Percentiles rank a stretch among this genome's conserved stretches.
Evolutionary conservation across 2,113 vertebrate species (phyloP).

Genomic region (Tenebrosternarchus preto): DNA sequence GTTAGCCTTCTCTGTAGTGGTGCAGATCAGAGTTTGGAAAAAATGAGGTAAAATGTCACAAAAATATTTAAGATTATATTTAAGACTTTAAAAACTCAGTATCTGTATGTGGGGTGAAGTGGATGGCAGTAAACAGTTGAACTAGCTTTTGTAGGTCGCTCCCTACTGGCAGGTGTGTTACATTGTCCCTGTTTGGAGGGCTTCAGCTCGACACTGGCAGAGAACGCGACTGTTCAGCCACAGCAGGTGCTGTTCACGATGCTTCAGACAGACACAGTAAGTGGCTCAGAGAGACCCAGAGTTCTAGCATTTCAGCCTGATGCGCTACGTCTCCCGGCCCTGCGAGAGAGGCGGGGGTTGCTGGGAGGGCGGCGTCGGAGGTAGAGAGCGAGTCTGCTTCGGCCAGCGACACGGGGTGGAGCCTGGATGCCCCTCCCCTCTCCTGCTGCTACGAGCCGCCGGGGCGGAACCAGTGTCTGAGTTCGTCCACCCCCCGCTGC

Average conservation of each 20-base stretch:
- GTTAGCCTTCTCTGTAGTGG: not conserved
- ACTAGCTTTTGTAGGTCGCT: slow-evolving; percentile 18
- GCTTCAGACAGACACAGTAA: not conserved
- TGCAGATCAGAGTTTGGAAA: not conserved
- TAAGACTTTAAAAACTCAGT: slow-evolving; percentile 42
- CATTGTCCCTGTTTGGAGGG: not conserved
- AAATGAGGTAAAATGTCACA: not conserved
- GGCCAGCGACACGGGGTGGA: not conserved
- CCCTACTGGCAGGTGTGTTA: not conserved
- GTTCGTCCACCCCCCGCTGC: slow-evolving; percentile 79
- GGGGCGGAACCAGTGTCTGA: slow-evolving; percentile 84
- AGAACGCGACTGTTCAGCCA: not conserved
- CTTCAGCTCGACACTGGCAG: not conserved
- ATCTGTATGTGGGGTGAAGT: slow-evolving; percentile 39
- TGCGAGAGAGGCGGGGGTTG: not conserved
- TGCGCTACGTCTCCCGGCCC: not conserved
- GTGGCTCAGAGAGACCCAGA: not conserved
- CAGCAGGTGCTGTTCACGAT: not conserved
- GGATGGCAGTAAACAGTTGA: slow-evolving; percentile 53
- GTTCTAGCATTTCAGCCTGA: not conserved
- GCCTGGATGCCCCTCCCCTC: not conserved
- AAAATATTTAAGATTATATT: slow-evolving; percentile 1
- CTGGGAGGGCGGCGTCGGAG: not conserved
- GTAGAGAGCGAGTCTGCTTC: not conserved
- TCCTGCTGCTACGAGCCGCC: slow-evolving; percentile 74